Conservation (phyloP, 2,113 vertebrate species). For the Collichthys lucidus region DNA sequence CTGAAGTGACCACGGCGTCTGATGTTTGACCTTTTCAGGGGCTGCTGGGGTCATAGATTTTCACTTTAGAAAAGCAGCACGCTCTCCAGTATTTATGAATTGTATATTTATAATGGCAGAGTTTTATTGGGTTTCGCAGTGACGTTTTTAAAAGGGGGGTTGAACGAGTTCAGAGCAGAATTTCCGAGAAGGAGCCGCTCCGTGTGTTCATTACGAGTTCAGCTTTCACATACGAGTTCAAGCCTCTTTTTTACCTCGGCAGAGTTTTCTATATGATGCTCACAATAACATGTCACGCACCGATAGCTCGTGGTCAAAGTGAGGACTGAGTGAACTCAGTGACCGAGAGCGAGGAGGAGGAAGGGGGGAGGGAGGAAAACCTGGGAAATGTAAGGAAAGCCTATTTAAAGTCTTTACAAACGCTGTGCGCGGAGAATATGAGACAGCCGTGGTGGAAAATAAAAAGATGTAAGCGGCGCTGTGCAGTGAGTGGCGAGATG, state of each 20-base stretch:
- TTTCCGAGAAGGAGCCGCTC: constrained; percentile 68
- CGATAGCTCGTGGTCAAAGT: constrained; percentile 16
- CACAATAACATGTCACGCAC: neutral
- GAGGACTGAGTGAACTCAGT: constrained; percentile 42
- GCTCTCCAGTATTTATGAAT: constrained; percentile 77
- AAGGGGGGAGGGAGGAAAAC: constrained; percentile 25
- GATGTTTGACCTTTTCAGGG: constrained; percentile 60
- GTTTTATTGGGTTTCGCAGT: constrained; percentile 78
- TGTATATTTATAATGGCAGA: constrained; percentile 76
- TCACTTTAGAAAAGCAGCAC: constrained; percentile 50
- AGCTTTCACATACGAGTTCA: constrained; percentile 62
- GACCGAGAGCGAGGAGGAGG: constrained; percentile 31
- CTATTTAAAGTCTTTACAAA: constrained; percentile 66
- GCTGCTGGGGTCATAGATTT: constrained; percentile 40
- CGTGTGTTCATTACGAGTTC: constrained; percentile 63
- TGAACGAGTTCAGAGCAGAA: constrained; percentile 72
- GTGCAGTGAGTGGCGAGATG: constrained; percentile 63
- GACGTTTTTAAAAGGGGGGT: constrained; percentile 71
- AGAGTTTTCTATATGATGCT: constrained; percentile 33
- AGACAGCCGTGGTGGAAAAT: constrained; percentile 44
- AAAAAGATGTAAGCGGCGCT: constrained; percentile 60
- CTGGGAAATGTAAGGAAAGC: constrained; percentile 51
- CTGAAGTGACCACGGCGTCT: constrained; percentile 52
- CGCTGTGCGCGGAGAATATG: constrained; percentile 57
- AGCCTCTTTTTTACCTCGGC: constrained; percentile 26